Evolutionary conservation across 2,797 vertebrate species (phyloP).

Genomic region (Setipinna tenuifilis): DNA sequence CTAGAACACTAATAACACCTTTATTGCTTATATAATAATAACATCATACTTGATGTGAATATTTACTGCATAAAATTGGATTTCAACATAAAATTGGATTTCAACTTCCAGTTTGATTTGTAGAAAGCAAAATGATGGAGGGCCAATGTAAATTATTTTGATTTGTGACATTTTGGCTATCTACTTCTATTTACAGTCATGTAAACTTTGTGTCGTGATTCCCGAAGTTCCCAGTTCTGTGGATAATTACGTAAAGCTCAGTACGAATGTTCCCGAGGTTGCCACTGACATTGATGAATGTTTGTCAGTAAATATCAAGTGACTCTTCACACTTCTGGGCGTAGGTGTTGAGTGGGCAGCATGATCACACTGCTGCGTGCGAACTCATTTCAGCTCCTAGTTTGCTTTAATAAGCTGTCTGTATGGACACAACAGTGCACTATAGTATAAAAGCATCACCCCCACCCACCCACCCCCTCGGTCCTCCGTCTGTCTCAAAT

Average conservation of each 20-base stretch:
- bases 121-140: too few relatives aligned
- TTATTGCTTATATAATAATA: neutral
- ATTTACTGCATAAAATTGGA: too few relatives aligned
- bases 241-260: neutral
- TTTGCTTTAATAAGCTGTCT: neutral
- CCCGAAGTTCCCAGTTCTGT: too few relatives aligned
- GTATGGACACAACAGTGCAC: neutral
- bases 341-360: neutral
- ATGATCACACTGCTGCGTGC: neutral
- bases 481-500: too few relatives aligned
- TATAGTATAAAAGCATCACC: neutral
- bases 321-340: neutral
- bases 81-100: too few relatives aligned
- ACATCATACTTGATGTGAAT: neutral
- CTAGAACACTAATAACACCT: neutral
- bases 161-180: neutral
- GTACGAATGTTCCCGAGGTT: neutral
- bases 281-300: neutral
- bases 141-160: too few relatives aligned
- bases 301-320: conserved; percentile 22
- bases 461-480: too few relatives aligned
- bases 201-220: too few relatives aligned
- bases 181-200: neutral
- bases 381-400: neutral
- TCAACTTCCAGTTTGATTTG: too few relatives aligned